Evolutionary conservation across 2,888 invertebrate genomes (phyloP).

Genomic region (Chaetogeoica ovagalla): DNA sequence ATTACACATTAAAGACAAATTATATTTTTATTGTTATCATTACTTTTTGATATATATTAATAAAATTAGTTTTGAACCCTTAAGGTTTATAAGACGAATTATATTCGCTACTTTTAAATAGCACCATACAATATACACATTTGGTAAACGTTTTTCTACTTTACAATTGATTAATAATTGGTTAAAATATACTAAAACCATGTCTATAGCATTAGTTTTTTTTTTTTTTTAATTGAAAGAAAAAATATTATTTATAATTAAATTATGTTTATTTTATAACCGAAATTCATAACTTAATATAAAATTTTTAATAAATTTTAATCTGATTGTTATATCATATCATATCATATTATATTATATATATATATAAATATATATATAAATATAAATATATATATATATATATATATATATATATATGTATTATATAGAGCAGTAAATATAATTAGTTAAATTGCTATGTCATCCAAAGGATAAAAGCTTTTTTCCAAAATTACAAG

Average conservation of each 20-base stretch:
- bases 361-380: too few species aligned
- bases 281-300: background rate
- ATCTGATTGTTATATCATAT: background rate
- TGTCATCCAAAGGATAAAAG: too few species aligned
- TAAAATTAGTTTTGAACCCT: constrained; percentile 5
- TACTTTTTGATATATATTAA: background rate
- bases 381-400: too few species aligned
- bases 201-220: background rate
- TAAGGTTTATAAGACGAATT: constrained; percentile 22
- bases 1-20: constrained; percentile 15
- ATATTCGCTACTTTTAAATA: constrained; percentile 37
- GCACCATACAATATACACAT: constrained; percentile 39
- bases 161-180: constrained; percentile 7
- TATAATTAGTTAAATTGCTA: too few species aligned
- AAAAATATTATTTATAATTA: background rate
- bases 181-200: background rate
- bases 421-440: too few species aligned
- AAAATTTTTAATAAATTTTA: background rate
- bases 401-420: too few species aligned
- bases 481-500: too few species aligned
- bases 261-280: background rate
- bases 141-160: constrained; percentile 41
- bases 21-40: background rate
- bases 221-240: background rate
- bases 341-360: too few species aligned